These are phyloP conservation scores for Halictus rubicundus DNA, from an alignment of 1,140 invertebrate species.

Conservation along the genomic window DNA sequence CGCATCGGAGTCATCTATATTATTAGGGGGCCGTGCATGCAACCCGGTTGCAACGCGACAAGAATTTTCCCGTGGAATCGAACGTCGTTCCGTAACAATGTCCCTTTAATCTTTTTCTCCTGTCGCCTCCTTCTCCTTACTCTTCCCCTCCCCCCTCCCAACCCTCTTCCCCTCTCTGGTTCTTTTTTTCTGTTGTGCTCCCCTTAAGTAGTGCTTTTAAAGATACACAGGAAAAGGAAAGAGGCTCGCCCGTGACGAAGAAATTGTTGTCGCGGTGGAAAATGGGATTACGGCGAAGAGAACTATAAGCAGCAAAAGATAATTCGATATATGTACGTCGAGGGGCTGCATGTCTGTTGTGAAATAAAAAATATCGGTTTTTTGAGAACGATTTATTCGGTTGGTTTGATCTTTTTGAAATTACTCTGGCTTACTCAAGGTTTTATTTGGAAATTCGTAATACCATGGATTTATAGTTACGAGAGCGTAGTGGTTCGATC, in stretches of 20 bases:
- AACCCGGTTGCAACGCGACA: conserved; percentile 29
- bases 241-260: neutral
- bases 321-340: neutral
- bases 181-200: neutral
- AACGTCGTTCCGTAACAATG: conserved; percentile 30
- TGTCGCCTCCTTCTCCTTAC: neutral
- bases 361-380: too few species aligned
- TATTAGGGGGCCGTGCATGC: conserved; percentile 71
- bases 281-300: conserved; percentile 18
- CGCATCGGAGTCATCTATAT: conserved; percentile 75
- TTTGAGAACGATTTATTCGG: too few species aligned
- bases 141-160: neutral
- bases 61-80: conserved; percentile 21
- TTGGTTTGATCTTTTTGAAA: too few species aligned
- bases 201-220: conserved; percentile 20
- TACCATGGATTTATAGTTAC: too few species aligned
- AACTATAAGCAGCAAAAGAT: neutral
- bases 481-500: too few species aligned
- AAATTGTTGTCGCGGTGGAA: conserved; percentile 9
- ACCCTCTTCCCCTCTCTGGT: neutral
- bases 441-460: too few species aligned
- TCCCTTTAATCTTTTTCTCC: neutral
- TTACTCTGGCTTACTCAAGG: too few species aligned
- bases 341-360: too few species aligned
- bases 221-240: neutral